phyloP scores from a whole-genome alignment of 1,140 invertebrate species.

The Caenorhabditis brenneri region DNA sequence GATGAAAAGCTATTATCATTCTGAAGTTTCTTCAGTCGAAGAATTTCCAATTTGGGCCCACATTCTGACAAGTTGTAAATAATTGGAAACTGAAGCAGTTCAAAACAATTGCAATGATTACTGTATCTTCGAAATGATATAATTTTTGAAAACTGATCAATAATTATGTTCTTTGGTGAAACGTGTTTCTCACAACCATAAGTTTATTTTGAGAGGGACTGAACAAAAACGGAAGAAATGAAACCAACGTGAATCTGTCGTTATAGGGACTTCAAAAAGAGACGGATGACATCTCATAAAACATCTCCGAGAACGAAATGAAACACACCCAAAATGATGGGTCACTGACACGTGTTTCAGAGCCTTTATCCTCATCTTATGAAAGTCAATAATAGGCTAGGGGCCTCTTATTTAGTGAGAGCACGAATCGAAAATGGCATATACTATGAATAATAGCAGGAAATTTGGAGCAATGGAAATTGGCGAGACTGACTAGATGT shows the following conservation, averaged over 20 bases:
- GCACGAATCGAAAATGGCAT: conserved; percentile 32
- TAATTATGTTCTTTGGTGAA: too few species aligned
- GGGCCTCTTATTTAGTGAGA: background rate
- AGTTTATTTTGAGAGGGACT: background rate
- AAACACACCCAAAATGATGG: background rate
- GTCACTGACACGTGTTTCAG: conserved; percentile 18
- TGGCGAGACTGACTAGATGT: conserved; percentile 35
- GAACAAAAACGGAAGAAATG: background rate
- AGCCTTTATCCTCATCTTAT: background rate
- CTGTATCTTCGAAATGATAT: too few species aligned
- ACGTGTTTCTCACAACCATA: too few species aligned
- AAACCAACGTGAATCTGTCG: background rate
- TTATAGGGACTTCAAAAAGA: conserved; percentile 12
- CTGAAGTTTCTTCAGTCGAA: too few species aligned
- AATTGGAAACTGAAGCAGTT: too few species aligned
- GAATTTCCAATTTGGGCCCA: too few species aligned
- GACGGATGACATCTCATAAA: conserved; percentile 11
- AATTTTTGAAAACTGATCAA: too few species aligned
- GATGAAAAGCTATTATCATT: too few species aligned
- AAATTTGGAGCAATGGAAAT: conserved; percentile 38
- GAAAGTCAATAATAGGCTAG: conserved; percentile 1
- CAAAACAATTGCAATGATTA: too few species aligned
- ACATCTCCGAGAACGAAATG: background rate
- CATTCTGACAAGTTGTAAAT: too few species aligned
- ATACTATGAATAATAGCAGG: conserved; percentile 43